phyloP scores from a whole-genome alignment of 2,113 vertebrate genomes.

The Galemys pyrenaicus region DNA sequence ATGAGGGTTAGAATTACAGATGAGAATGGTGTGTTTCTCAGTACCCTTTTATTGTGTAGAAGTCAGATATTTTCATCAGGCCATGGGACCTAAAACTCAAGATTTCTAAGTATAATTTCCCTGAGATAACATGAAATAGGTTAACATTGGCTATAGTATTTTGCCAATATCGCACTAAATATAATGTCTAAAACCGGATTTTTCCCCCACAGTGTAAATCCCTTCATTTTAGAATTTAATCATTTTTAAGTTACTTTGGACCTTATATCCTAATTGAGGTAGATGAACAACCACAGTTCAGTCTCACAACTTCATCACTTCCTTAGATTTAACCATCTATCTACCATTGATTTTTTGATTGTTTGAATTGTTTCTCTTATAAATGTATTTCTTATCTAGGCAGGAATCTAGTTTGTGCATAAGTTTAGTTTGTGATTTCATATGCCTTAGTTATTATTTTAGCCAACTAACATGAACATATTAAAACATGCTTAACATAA shows the following conservation, averaged over 20 bases:
- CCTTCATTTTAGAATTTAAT: neutral
- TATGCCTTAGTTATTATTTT: neutral
- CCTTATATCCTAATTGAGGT: neutral
- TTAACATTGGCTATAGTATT: neutral
- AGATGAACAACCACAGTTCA: neutral
- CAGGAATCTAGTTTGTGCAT: neutral
- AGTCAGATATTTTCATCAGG: neutral
- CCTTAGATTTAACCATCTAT: neutral
- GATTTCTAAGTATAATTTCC: neutral
- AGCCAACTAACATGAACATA: neutral
- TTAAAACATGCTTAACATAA: neutral
- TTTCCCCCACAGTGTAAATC: neutral
- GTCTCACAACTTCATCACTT: neutral
- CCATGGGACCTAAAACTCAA: neutral
- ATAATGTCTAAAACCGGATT: neutral
- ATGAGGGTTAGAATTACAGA: neutral
- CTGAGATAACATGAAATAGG: neutral
- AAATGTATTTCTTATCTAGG: neutral
- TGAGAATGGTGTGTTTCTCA: neutral
- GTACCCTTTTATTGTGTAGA: neutral
- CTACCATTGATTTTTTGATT: neutral
- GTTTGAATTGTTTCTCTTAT: neutral
- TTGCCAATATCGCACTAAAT: neutral
- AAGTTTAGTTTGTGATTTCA: neutral
- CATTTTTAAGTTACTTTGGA: neutral